These are phyloP conservation scores for Sphenodon punctatus DNA, from an alignment of 2,797 vertebrate species.

Conservation along the genomic window DNA sequence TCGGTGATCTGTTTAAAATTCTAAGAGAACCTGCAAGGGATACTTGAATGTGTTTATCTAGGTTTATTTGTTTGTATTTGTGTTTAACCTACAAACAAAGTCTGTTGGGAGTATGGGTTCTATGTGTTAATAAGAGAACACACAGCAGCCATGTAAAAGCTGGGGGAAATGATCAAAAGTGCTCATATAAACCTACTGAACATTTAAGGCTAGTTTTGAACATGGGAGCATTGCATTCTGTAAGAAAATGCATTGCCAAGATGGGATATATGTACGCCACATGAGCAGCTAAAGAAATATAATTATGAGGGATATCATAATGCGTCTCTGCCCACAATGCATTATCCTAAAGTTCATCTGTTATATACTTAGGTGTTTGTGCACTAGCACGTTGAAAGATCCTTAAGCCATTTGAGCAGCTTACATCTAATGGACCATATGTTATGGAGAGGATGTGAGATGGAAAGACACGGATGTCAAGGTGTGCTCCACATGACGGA, in stretches of 20 bases:
- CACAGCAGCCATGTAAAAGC: background rate
- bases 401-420: slow-evolving; percentile 38
- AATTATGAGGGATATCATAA: slow-evolving; percentile 37
- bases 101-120: background rate
- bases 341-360: slow-evolving; percentile 56
- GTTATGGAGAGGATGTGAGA: slow-evolving; percentile 27
- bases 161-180: background rate
- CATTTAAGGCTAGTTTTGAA: slow-evolving; percentile 49
- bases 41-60: slow-evolving; percentile 28
- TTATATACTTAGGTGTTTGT: slow-evolving; percentile 48
- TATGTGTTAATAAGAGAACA: slow-evolving; percentile 10
- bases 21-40: slow-evolving; percentile 2
- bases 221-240: slow-evolving; percentile 21
- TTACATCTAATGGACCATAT: slow-evolving; percentile 36
- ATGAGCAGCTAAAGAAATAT: slow-evolving; percentile 61
- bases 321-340: slow-evolving; percentile 44
- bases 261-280: slow-evolving; percentile 62
- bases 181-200: slow-evolving; percentile 24
- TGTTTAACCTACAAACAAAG: slow-evolving; percentile 4
- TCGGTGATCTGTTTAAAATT: slow-evolving; percentile 38
- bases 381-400: slow-evolving; percentile 63
- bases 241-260: background rate
- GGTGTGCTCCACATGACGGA: slow-evolving; percentile 6
- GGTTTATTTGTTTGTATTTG: slow-evolving; percentile 43
- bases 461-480: slow-evolving; percentile 26